Base-by-base conservation (phyloP, 2,797 vertebrate genomes). In the Staurois parvus region DNA sequence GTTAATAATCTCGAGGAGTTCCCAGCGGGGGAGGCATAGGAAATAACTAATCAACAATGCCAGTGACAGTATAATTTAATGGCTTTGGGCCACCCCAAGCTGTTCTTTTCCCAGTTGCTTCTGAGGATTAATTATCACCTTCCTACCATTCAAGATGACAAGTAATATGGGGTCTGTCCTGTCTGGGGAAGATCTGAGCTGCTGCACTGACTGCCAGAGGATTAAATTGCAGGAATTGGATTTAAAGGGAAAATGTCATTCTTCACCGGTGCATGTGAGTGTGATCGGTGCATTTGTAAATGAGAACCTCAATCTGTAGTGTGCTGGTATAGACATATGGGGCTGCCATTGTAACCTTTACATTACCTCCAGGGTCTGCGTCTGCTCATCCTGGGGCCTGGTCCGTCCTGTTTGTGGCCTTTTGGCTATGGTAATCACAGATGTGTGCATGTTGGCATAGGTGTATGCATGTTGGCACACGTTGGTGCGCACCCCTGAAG, bases 61-160 rank as follows among this genome's bases (percentile, higher is more conserved):
- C 67, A 73, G 68, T 34, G 66, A 45, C 68, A 32, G 9, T 79
- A 40, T 76, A 72, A 72, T 76, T 62, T 83, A 48, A 29, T 67
- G 80, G 48, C 79, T 81, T 45, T 32, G 52, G 64, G 72, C 85
- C 85, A 73, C 75, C 67, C 45, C 37, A 32, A 40, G 74, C 52
- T 73, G 73, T 59, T 45, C 30, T 52, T 66, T 66, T 75, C 67
- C 56, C 66, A 48, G 79, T 40, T 59, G 74, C 37, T 76, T 59
- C 77, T 69, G 28, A 28, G 37, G 42, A 15, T 15, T 83, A 82
- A 86, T 86, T 83, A 82, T 72, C 74, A 82, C 74, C 74, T 86
- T 83, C 69, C 64, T 34, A 52, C 59, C 74, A n/a, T 70, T 8
- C 21, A 26, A 73, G 72, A 75, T 76, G 78, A 34, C 40, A 76